Evolutionary conservation across 2,797 vertebrate genomes (phyloP), one percentile per base, ranked within the genome.

Genomic region (Australoheros facetus): DNA sequence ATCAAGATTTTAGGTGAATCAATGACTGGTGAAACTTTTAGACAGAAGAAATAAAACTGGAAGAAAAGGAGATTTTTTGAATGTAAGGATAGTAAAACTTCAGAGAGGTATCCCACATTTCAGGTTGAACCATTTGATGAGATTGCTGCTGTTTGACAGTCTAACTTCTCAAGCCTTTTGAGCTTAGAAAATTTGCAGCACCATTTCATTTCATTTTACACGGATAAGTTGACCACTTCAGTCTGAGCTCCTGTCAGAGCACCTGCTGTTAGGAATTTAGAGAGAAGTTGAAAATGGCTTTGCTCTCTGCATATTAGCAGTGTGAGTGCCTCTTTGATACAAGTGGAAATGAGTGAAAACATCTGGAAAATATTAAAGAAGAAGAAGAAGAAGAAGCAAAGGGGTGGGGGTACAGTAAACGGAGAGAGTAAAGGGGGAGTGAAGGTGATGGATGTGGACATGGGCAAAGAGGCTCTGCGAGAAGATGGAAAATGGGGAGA

Each of bases 361-460:
- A 79, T 72, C 5, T 55, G 55, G 37, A 23, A 82, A 77, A 80
- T 73, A 26, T 39, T 80, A 23, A 17, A 71, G 60, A 10, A 7
- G 30, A 32, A 37, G 37, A 32, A 37, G 37, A 34, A 58, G 45
- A 80, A 54, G 53, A 80, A 78, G 45, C 23, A 59, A 51, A 70
- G 28, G 42, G 48, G 28, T 34, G 70, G 2, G 26, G 13, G 9
- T 13, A 51, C 21, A 60, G 80, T 78, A 84, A 66, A 62, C 8
- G 21, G 69, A 32, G 56, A 56, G 45, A n/a, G 45, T 10, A 1
- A 51, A 26, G 26, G 45, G 48, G 19, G 37, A 16, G 32, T 17
- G 66, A 54, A 66, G 75, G 56, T 81, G 79, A 85, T 86, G 62
- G 59, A 90, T 78, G 73, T 85, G 74, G 82, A 81, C 72, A 71